These are phyloP conservation scores for Limnephilus lunatus DNA, from an alignment of 2,888 invertebrate genomes.

Conservation along the genomic window DNA sequence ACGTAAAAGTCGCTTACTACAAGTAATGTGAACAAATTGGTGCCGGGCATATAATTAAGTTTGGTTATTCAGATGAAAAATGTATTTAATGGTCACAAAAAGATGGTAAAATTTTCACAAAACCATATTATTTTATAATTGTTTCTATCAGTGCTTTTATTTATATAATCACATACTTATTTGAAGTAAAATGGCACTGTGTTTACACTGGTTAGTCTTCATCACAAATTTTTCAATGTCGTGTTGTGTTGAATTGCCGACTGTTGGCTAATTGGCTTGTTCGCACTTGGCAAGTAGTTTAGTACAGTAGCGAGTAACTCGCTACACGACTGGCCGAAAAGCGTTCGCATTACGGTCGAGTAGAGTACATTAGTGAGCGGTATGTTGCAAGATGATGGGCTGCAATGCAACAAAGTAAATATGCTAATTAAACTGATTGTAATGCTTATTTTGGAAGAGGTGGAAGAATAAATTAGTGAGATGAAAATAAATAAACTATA, in stretches of 20 bases:
- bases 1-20: not conserved
- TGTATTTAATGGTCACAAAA: not conserved
- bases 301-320: no score
- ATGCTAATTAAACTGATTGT: no score
- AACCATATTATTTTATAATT: no score
- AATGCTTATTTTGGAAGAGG: no score
- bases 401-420: no score
- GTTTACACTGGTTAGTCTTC: not conserved
- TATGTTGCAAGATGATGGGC: no score
- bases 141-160: not conserved
- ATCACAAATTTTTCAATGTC: not conserved
- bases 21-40: not conserved
- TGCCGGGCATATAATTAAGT: not conserved
- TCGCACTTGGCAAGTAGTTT: no score
- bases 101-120: not conserved
- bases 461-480: no score
- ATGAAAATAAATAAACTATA: no score
- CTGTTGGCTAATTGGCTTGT: not conserved
- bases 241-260: not conserved
- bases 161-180: not conserved
- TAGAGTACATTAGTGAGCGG: no score
- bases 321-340: no score
- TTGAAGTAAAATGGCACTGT: not conserved
- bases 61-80: not conserved
- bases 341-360: no score